Conservation (phyloP, 2,113 vertebrate species). For the Hyperopisus bebe region DNA sequence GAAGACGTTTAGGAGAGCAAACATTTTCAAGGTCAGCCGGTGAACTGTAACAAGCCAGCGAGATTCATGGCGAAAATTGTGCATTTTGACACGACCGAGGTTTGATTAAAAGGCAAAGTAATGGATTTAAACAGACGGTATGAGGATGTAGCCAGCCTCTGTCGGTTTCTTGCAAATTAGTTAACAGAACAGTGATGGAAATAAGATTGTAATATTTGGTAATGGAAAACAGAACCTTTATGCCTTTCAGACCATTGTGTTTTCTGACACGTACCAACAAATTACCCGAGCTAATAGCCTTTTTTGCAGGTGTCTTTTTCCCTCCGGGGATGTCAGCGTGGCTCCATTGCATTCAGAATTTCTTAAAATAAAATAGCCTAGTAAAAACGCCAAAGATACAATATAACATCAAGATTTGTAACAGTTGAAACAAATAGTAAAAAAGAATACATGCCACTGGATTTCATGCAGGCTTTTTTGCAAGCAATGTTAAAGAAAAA, state of each 20-base stretch:
- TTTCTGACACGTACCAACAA: slow-evolving; percentile 59
- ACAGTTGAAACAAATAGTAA: slow-evolving; percentile 38
- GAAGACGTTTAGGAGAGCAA: slow-evolving; percentile 86
- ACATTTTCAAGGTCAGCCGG: slow-evolving; percentile 95
- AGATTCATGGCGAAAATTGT: slow-evolving; percentile 90
- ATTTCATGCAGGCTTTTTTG: slow-evolving; percentile 23
- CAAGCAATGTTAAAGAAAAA: slow-evolving; percentile 34
- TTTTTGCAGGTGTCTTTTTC: slow-evolving; percentile 33
- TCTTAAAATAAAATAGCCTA: slow-evolving; percentile 44
- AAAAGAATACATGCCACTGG: slow-evolving; percentile 32
- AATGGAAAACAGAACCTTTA: slow-evolving; percentile 61
- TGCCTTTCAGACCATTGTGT: slow-evolving; percentile 52
- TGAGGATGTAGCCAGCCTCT: slow-evolving; percentile 85
- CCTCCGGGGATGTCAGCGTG: slow-evolving; percentile 28
- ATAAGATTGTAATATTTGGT: slow-evolving; percentile 69
- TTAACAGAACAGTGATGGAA: slow-evolving; percentile 76
- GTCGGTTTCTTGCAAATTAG: slow-evolving; percentile 82
- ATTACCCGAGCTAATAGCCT: slow-evolving; percentile 55
- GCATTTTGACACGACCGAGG: slow-evolving; percentile 86
- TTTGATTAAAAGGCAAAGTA: slow-evolving; percentile 99
- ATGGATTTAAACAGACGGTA: slow-evolving; percentile 94
- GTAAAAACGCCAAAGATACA: slow-evolving; percentile 46
- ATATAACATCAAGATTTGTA: slow-evolving; percentile 44
- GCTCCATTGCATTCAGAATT: slow-evolving; percentile 39
- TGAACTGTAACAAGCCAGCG: slow-evolving; percentile 83